Conservation (phyloP, 53 echinoderm and acorn worm species). For the Patiria pectinifera region DNA sequence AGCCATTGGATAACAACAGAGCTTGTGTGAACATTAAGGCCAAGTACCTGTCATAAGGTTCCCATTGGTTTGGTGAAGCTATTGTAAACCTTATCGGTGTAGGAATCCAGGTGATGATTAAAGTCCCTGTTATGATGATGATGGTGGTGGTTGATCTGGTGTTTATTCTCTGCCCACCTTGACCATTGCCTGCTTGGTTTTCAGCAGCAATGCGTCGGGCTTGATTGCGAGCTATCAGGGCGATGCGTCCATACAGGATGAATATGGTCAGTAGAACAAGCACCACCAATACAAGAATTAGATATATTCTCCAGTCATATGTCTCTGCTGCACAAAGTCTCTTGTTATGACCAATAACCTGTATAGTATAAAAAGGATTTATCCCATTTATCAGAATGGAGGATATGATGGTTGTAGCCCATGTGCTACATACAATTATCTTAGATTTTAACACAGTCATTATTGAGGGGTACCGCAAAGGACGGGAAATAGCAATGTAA, state of each 20-base stretch:
- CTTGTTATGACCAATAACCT: neutral
- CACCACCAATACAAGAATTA: neutral
- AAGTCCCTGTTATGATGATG: too few relatives aligned
- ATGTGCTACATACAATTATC: neutral
- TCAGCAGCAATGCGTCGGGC: too few relatives aligned
- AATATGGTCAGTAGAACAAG: neutral
- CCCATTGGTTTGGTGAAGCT: too few relatives aligned
- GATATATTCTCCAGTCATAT: neutral
- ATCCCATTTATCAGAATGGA: neutral
- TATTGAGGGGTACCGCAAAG: neutral
- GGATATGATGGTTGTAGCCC: too few relatives aligned
- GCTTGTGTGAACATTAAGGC: neutral
- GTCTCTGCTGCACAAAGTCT: neutral
- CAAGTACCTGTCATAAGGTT: too few relatives aligned
- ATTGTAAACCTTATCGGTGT: neutral
- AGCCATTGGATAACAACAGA: neutral
- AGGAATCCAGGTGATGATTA: neutral
- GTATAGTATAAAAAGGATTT: neutral
- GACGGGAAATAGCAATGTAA: slow-evolving; percentile 1
- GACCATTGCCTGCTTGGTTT: too few relatives aligned
- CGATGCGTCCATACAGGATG: too few relatives aligned
- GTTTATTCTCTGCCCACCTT: too few relatives aligned
- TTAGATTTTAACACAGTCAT: neutral
- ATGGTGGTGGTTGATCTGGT: too few relatives aligned
- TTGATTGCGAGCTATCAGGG: too few relatives aligned